Evolutionary conservation across 1,140 invertebrate species (phyloP).

Genomic region (Xylocopa sonorina): DNA sequence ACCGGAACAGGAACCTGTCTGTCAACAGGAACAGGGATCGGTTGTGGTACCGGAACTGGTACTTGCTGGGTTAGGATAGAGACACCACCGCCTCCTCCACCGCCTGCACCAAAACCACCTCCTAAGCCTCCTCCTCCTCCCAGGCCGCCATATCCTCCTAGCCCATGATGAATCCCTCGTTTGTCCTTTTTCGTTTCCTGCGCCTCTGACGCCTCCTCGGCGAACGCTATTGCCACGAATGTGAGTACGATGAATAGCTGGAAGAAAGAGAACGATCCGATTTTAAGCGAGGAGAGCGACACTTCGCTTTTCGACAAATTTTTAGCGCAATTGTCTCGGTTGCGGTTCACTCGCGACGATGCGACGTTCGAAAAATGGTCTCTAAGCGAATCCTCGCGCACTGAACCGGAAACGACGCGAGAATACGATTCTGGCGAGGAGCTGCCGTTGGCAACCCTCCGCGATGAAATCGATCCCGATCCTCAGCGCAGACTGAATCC

Average conservation of each 20-base stretch:
- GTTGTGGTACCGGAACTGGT: conserved; percentile 75
- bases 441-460: neutral
- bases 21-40: conserved; percentile 74
- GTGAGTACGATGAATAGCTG: conserved; percentile 70
- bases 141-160: conserved; percentile 72
- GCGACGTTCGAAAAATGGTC: neutral
- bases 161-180: conserved; percentile 71
- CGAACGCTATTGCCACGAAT: conserved; percentile 71
- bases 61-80: conserved; percentile 76
- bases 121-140: neutral
- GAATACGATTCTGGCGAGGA: neutral
- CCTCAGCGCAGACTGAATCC: neutral
- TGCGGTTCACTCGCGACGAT: neutral
- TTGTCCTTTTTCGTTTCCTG: conserved; percentile 70
- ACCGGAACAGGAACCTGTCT: conserved; percentile 74
- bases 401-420: neutral
- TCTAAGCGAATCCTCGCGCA: neutral
- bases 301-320: neutral
- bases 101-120: neutral
- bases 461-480: neutral
- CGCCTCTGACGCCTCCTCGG: conserved; percentile 53
- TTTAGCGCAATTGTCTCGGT: no score
- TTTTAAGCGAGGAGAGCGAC: neutral
- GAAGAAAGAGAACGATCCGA: conserved; percentile 9
- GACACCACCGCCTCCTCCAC: conserved; percentile 26